These are phyloP conservation scores for Squalus acanthias DNA, from an alignment of 2,797 vertebrate genomes.

Conservation along the genomic window DNA sequence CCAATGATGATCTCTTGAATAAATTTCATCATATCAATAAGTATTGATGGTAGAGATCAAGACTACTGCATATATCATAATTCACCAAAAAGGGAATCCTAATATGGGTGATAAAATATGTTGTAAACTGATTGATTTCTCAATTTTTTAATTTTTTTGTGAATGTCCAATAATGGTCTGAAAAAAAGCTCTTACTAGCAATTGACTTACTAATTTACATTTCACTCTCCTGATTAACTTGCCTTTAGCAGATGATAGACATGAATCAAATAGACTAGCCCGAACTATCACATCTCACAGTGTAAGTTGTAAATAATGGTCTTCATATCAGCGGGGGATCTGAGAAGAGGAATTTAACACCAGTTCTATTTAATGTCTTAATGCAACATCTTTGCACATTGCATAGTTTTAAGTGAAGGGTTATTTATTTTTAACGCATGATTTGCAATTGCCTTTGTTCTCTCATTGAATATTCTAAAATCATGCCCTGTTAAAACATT, in stretches of 20 bases:
- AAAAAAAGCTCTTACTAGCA: background rate
- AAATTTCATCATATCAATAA: background rate
- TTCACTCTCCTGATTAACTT: background rate
- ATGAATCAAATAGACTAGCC: background rate
- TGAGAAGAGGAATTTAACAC: background rate
- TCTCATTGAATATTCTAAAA: background rate
- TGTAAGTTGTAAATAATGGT: background rate
- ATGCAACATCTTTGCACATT: background rate
- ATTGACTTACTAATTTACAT: background rate
- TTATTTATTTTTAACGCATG: background rate
- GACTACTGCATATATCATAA: background rate
- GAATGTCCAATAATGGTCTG: background rate
- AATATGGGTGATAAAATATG: background rate
- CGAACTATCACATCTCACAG: background rate
- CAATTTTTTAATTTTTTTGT: background rate
- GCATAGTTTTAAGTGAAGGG: background rate
- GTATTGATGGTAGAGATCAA: background rate
- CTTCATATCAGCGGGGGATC: background rate
- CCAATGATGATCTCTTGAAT: background rate
- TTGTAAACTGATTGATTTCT: background rate
- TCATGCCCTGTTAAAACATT: background rate
- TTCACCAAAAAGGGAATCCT: background rate
- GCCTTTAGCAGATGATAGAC: background rate
- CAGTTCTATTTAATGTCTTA: background rate
- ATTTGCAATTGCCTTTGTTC: background rate